phyloP scores from a whole-genome alignment of 2,113 vertebrate species.

The Ciconia boyciana region DNA sequence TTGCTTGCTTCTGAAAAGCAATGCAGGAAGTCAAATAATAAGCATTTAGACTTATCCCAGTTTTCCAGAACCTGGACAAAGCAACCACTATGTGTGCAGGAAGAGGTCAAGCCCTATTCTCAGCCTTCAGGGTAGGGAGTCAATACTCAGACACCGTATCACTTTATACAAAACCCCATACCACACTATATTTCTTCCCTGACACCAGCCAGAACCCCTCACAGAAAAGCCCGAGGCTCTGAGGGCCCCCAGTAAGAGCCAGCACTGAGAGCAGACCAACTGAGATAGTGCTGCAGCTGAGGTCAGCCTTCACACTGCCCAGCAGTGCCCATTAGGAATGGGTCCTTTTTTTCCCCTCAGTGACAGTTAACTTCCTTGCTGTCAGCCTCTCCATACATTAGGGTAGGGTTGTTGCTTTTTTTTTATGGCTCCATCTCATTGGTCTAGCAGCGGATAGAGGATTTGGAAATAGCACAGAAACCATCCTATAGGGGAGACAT shows the following conservation, averaged over 20 bases:
- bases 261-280: accelerated
- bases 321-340: accelerated
- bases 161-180: neutral
- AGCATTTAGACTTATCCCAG: neutral
- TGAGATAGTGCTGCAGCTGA: neutral
- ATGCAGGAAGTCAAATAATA: neutral
- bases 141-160: accelerated
- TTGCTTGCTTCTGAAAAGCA: neutral
- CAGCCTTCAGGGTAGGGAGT: neutral
- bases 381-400: neutral
- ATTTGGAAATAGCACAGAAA: neutral
- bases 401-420: neutral
- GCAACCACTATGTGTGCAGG: neutral
- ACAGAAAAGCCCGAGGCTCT: neutral
- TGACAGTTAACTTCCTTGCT: neutral
- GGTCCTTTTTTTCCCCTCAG: neutral
- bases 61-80: neutral
- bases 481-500: neutral
- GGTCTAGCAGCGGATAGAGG: neutral
- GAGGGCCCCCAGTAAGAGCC: neutral
- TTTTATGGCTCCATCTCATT: neutral
- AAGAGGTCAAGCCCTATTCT: neutral
- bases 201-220: neutral
- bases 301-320: neutral
- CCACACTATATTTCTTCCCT: neutral